Percentiles rank a stretch among this genome's conserved stretches.
Evolutionary conservation across 2,888 invertebrate species (phyloP).

Genomic region (Autographa pulchrina): DNA sequence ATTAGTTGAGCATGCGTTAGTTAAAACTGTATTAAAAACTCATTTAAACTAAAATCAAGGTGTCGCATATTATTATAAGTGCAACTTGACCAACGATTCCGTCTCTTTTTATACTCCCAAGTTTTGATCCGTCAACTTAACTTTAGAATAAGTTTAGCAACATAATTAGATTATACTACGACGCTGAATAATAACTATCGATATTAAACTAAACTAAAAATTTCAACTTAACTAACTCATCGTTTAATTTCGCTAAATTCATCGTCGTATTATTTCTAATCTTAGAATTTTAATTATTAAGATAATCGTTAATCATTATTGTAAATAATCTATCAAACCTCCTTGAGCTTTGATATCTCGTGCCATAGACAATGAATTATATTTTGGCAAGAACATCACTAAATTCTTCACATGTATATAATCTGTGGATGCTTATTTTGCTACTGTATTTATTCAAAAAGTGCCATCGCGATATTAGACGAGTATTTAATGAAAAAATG

Average conservation of each 20-base stretch:
- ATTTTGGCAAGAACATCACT: slow-evolving; percentile 65
- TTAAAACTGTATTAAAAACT: neutral
- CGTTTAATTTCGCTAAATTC: slow-evolving; percentile 15
- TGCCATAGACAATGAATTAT: slow-evolving; percentile 80
- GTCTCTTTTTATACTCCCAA: slow-evolving; percentile 78
- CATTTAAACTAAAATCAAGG: slow-evolving; percentile 5
- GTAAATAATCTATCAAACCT: slow-evolving; percentile 81
- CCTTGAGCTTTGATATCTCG: slow-evolving; percentile 77
- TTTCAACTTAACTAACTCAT: neutral
- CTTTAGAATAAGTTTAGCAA: slow-evolving; percentile 42
- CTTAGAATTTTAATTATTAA: slow-evolving; percentile 46
- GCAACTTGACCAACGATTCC: slow-evolving; percentile 63
- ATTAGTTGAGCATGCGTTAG: neutral
- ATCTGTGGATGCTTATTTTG: slow-evolving; percentile 76
- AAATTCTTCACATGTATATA: slow-evolving; percentile 66
- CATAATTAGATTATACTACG: slow-evolving; percentile 25
- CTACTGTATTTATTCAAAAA: slow-evolving; percentile 79
- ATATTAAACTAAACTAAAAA: neutral
- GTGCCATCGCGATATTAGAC: slow-evolving; percentile 79
- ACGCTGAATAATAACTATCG: slow-evolving; percentile 19
- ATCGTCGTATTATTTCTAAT: slow-evolving; percentile 51
- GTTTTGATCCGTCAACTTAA: slow-evolving; percentile 64
- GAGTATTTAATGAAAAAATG: slow-evolving; percentile 49
- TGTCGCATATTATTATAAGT: slow-evolving; percentile 30
- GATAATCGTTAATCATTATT: slow-evolving; percentile 64